phyloP scores from a whole-genome alignment of 2,888 invertebrate genomes.

The Lithophane semibrunnea region DNA sequence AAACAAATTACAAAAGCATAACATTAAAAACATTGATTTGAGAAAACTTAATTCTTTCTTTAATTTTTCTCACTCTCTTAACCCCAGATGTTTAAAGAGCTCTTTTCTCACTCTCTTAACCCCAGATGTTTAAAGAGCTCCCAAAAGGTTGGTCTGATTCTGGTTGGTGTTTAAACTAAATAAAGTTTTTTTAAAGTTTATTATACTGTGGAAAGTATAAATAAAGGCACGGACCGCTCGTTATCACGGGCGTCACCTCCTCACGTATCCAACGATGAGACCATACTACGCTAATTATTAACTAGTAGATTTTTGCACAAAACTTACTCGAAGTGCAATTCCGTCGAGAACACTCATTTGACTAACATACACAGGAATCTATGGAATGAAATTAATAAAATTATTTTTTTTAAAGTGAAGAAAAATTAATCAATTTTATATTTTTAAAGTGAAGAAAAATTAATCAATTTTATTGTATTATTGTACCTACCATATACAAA shows the following conservation, averaged over 20 bases:
- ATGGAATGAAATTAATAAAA: not conserved
- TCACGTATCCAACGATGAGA: not conserved
- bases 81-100: not conserved
- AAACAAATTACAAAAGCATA: not conserved
- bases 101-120: not conserved
- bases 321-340: conserved; percentile 42
- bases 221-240: not conserved
- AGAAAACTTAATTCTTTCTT: not conserved
- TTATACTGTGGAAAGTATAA: not conserved
- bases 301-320: not conserved
- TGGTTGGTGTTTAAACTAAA: not conserved
- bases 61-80: not conserved
- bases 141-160: not conserved
- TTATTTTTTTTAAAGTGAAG: not conserved
- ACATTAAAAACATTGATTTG: not conserved
- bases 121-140: not conserved
- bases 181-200: not conserved
- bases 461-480: not conserved
- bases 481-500: conserved; percentile 21
- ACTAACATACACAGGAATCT: conserved; percentile 15
- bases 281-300: not conserved
- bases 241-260: not conserved
- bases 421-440: not conserved
- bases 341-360: conserved; percentile 8
- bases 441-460: not conserved